A percentile compares a stretch with the other conserved stretches of the same genome.
These are phyloP conservation scores for Sarcophaga variegata DNA, from an alignment of 2,888 invertebrate genomes.

Conservation along the genomic window DNA sequence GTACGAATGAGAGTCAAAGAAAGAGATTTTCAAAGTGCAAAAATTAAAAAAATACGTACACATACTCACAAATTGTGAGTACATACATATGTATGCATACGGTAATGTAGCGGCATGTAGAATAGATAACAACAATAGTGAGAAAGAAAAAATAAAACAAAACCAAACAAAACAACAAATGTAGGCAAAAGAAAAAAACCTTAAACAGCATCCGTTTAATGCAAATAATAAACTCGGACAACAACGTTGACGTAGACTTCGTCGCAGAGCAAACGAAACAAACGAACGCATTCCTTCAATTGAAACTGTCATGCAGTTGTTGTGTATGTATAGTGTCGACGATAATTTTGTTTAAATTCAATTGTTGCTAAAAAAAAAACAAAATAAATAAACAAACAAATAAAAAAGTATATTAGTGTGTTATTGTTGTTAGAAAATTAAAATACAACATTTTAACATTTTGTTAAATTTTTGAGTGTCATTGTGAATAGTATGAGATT, in stretches of 20 bases:
- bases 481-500: slow-evolving; percentile 6
- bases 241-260: slow-evolving; percentile 29
- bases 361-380: slow-evolving; percentile 45
- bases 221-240: slow-evolving; percentile 47
- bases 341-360: slow-evolving; percentile 44
- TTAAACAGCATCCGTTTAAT: slow-evolving; percentile 68
- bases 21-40: slow-evolving; percentile 29
- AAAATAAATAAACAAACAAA: slow-evolving; percentile 27
- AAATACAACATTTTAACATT: slow-evolving; percentile 50
- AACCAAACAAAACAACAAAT: background rate
- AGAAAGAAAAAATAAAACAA: slow-evolving; percentile 21
- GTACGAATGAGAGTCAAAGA: background rate
- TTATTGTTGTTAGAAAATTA: slow-evolving; percentile 40
- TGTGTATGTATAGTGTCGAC: background rate
- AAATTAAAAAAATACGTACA: background rate
- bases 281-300: slow-evolving; percentile 54
- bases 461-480: slow-evolving; percentile 58
- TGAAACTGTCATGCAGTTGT: slow-evolving; percentile 46
- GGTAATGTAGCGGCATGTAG: background rate
- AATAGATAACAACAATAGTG: slow-evolving; percentile 15
- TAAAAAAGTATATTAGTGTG: slow-evolving; percentile 1
- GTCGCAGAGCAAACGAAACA: slow-evolving; percentile 7
- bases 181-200: slow-evolving; percentile 39
- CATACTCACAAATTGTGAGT: slow-evolving; percentile 39
- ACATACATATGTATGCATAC: background rate